Evolutionary conservation across 2,888 invertebrate genomes (phyloP), one percentile per base, ranked within the genome.

Genomic region (Lingula anatina): DNA sequence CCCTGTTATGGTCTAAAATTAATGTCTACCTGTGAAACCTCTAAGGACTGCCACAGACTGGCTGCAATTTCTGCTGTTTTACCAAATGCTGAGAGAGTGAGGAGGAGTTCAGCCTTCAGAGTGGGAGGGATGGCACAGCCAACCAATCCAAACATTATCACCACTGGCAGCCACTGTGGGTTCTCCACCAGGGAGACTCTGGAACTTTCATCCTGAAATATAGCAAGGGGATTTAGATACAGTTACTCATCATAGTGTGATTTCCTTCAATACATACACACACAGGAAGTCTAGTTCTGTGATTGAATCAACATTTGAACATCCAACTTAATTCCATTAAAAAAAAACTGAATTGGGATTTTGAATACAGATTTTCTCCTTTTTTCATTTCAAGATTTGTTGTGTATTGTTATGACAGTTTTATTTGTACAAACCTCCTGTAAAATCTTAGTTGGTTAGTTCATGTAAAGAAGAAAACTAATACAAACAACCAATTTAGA

Each of bases 41-140:
- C 70, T 49, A 76, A 78, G 59, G 85, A 86, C 55, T 88, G 88
- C 94, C 94, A 95, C 60, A 93, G 83, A 51, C 85, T 85, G 3
- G 84, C 82, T 1, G 90, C 89, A 31, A 89, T 86, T 61, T 86
- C 86, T 2, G 86, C 82, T 0, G 87, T 83, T 62, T 83, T 84
- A n/a, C 88, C 87, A 51, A 96, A 79, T 1, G 90, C 86, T 0
- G 88, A 86, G 46, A 95, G 79, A 0, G 90, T 86, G 23, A 78
- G 70, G n/a, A 93, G 80, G 46, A 95, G 80, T 66, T 89, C 86
- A 0, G 90, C 87, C 80, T 96, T 96, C 53, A 96, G 80, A 2
- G 83, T 81, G 44, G 91, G 83, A 0, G 93, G 90, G 59, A 95
- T 85, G 43, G 89, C 86, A 73, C 95, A 95, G 61, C 88, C 84